Percentiles rank a stretch among this genome's conserved stretches.
Evolutionary conservation across 2,797 vertebrate genomes (phyloP).

Genomic region (Argyrosomus regius): DNA sequence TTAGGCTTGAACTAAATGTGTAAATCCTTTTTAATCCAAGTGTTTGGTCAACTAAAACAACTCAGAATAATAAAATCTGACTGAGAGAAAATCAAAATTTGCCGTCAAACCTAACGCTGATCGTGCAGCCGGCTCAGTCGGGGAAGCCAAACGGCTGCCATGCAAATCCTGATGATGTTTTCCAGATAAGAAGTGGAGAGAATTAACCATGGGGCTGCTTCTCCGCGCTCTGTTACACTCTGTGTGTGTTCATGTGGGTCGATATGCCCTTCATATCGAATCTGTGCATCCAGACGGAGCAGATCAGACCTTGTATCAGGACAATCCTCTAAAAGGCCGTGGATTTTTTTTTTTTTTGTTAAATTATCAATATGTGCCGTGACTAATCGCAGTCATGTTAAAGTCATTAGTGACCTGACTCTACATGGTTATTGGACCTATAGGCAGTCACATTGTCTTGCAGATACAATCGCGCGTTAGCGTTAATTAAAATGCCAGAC

Average conservation of each 20-base stretch:
- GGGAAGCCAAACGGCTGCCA: not conserved
- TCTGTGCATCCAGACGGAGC: slow-evolving; percentile 10
- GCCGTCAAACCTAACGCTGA: no score
- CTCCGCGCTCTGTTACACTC: fast-evolving
- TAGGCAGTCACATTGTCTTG: not conserved
- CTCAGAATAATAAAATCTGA: no score
- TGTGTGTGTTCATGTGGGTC: slow-evolving; percentile 2
- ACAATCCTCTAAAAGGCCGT: not conserved
- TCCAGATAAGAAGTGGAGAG: slow-evolving; percentile 7
- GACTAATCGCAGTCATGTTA: slow-evolving; percentile 19
- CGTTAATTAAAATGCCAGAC: slow-evolving; percentile 3
- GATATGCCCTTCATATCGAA: not conserved
- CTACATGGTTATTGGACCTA: not conserved
- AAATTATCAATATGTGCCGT: not conserved
- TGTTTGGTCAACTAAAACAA: no score
- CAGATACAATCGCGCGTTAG: not conserved
- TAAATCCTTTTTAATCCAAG: no score
- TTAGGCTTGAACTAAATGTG: no score
- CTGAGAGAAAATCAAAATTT: no score
- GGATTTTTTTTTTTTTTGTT: not conserved
- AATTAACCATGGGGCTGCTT: not conserved
- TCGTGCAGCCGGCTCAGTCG: not conserved
- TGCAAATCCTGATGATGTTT: slow-evolving; percentile 15
- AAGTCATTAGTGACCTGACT: slow-evolving; percentile 13
- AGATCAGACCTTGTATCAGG: not conserved